phyloP scores from a whole-genome alignment of 2,888 invertebrate genomes.

The Leptinotarsa haldemani region DNA sequence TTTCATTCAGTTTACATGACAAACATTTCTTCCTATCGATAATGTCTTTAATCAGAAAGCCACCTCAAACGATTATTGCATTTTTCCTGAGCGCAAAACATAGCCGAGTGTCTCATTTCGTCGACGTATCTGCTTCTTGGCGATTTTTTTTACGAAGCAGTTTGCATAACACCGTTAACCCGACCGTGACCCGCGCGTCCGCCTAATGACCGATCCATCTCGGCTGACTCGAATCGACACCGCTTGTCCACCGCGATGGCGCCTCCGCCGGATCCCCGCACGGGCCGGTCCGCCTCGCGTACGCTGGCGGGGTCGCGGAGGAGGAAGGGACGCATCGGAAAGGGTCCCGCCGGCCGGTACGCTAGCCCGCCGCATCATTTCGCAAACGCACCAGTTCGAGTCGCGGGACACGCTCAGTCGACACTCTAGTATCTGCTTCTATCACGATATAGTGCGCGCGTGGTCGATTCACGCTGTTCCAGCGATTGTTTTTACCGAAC shows the following conservation, averaged over 20 bases:
- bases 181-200: constrained; percentile 13
- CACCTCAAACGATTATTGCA: no score
- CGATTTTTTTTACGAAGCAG: not conserved
- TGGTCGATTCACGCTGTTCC: not conserved
- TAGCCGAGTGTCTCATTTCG: no score
- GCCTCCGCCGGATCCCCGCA: constrained; percentile 59
- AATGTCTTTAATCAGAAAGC: no score
- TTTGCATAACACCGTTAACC: constrained; percentile 15
- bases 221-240: constrained; percentile 8
- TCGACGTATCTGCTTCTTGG: not conserved
- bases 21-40: no score
- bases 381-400: constrained; percentile 60
- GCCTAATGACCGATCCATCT: constrained; percentile 19
- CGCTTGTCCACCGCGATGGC: constrained; percentile 47
- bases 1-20: no score
- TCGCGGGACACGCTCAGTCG: constrained; percentile 41
- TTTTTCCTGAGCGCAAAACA: no score
- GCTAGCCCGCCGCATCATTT: constrained; percentile 48
- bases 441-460: constrained; percentile 16
- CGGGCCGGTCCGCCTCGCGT: constrained; percentile 56
- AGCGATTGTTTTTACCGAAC: not conserved
- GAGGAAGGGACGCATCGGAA: constrained; percentile 31
- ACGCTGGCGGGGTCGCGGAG: constrained; percentile 29
- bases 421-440: constrained; percentile 14
- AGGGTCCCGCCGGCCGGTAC: constrained; percentile 36